Conservation (phyloP, 2,113 vertebrate species). For the Psilopsiagon aurifrons region DNA sequence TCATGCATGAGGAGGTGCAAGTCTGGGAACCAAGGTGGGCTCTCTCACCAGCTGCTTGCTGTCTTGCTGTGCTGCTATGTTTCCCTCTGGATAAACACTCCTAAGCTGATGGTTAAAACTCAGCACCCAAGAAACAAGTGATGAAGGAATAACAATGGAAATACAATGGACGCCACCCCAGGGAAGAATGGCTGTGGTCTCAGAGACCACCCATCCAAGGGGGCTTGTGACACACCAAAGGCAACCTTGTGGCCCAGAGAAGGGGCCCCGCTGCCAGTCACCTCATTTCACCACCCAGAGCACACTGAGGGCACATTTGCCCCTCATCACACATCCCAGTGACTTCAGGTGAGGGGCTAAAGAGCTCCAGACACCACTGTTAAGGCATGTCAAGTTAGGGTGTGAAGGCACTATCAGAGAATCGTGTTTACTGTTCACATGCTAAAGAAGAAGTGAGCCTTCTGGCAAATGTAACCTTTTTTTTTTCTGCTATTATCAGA, state of each 20-base stretch:
- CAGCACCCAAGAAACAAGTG: background rate
- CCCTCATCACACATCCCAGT: fast-evolving
- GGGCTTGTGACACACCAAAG: background rate
- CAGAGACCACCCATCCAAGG: background rate
- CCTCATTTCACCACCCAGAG: background rate
- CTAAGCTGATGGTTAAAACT: background rate
- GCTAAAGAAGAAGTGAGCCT: background rate
- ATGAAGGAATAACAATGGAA: background rate
- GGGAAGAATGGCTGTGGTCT: background rate
- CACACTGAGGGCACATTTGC: background rate
- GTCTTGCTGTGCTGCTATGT: background rate
- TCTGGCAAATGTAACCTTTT: background rate
- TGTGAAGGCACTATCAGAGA: background rate
- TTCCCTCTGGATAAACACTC: background rate
- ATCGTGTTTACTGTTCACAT: background rate
- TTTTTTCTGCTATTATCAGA: background rate
- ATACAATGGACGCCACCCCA: background rate
- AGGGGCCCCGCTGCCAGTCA: fast-evolving
- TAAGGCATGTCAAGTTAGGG: fast-evolving
- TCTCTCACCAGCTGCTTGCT: background rate
- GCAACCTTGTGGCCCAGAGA: background rate
- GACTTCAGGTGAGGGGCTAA: background rate
- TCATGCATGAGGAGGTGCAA: background rate
- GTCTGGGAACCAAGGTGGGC: background rate
- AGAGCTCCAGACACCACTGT: fast-evolving